Base-by-base conservation (phyloP, 2,888 invertebrate genomes). In the Choristoneura rosaceana region DNA sequence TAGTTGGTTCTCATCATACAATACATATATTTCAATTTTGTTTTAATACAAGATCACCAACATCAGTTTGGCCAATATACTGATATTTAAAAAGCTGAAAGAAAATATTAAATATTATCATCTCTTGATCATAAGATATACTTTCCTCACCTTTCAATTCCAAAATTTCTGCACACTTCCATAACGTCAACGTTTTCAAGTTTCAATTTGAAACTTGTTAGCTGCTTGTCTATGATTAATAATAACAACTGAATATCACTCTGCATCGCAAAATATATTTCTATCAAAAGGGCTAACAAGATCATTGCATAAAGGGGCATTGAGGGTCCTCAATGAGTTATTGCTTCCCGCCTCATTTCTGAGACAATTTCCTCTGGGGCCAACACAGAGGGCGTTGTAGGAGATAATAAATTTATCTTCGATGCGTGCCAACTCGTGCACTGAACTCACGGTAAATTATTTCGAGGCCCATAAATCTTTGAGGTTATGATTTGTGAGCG, bases 351-450 rank as follows among this genome's bases (percentile, higher is more conserved):
- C 82, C 86, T 89, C 90, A 89, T 91, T 90, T 87, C 84, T 84
- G 86, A 87, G 85, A 91, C 91, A 89, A 93, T 93, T 92, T 93
- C 93, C 93, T 91, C 83, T 82, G 82, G 80, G 83, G 82, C 80
- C 84, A 84, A 91, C 91, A 92, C 85, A 82, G 86, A 63, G 78
- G 82, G 81, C 86, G 85, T 88, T 90, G 89, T 90, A 81, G 76
- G 77, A 79, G 83, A 84, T 87, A 86, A 88, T 89, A 89, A 87
- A 89, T 90, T 88, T 87, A 89, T 86, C 85, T 86, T 85, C 77
- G 85, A 81, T 78, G 81, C 79, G 81, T 78, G 76, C 76, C 70
- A 79, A 76, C 76, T 78, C 76, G 84, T 75, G 74, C 52, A 76
- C 70, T 76, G 74, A 69, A 74, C 71, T 70, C 70, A 47, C 71